Conservation (phyloP, 2,797 vertebrate genomes). For the Paratrypauchen microcephalus region DNA sequence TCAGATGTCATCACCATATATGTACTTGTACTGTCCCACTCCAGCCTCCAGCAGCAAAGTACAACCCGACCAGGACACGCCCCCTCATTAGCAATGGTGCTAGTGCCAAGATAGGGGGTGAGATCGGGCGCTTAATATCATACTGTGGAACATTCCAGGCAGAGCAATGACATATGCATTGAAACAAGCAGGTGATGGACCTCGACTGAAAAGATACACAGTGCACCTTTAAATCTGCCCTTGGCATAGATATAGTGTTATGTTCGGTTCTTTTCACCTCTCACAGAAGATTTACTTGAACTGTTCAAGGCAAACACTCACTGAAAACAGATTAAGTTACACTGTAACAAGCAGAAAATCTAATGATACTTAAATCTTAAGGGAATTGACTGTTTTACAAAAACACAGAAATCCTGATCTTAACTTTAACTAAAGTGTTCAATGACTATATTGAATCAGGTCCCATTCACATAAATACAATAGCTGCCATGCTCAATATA, state of each 20-base stretch:
- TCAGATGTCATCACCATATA: too few species aligned
- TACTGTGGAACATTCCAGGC: too few species aligned
- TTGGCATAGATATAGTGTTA: not conserved
- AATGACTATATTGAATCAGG: not conserved
- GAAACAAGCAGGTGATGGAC: too few species aligned
- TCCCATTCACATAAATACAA: not conserved
- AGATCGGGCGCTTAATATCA: too few species aligned
- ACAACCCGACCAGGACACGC: too few species aligned
- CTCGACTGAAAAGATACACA: too few species aligned
- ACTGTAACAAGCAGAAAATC: not conserved
- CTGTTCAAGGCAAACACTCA: not conserved
- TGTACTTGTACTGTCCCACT: too few species aligned
- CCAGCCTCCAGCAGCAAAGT: too few species aligned
- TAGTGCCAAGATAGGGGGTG: too few species aligned
- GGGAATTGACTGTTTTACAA: not conserved
- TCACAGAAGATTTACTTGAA: not conserved
- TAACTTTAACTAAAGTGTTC: conserved; percentile 1
- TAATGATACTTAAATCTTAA: not conserved
- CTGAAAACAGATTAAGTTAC: not conserved
- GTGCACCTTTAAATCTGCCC: not conserved
- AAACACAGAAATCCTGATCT: not conserved
- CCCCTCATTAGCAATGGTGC: too few species aligned
- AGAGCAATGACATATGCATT: too few species aligned
- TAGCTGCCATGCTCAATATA: not conserved
- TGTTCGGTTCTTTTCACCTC: not conserved